A percentile compares a stretch with the other conserved stretches of the same genome.
Conservation (phyloP, 2,888 invertebrate genomes). For the Myopa testacea region DNA sequence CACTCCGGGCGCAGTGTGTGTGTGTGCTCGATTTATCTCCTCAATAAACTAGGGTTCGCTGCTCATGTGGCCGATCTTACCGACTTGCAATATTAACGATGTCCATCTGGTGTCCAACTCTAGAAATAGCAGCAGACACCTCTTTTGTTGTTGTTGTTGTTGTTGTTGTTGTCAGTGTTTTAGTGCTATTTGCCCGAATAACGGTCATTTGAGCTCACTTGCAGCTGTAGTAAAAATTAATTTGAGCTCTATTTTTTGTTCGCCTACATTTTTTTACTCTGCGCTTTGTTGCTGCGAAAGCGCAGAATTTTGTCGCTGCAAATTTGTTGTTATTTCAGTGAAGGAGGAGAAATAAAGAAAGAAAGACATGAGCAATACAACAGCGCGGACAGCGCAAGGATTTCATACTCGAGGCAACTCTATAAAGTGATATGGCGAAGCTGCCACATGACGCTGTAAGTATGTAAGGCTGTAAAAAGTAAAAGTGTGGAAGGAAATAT, state of each 20-base stretch:
- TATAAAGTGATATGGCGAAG: too few relatives aligned
- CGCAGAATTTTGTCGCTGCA: background rate
- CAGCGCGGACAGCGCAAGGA: too few relatives aligned
- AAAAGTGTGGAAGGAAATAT: too few relatives aligned
- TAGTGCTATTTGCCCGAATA: background rate
- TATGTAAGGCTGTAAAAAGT: too few relatives aligned
- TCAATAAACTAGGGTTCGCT: background rate
- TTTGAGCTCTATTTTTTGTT: too few relatives aligned
- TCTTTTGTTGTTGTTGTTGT: constrained; percentile 1
- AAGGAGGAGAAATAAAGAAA: background rate
- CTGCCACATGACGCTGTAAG: too few relatives aligned
- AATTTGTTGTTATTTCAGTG: background rate
- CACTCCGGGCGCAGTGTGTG: too few relatives aligned
- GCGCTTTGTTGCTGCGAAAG: background rate
- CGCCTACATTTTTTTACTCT: too few relatives aligned
- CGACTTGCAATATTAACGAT: background rate
- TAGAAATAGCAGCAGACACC: background rate
- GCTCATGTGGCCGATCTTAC: background rate
- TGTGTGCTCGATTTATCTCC: constrained; percentile 10
- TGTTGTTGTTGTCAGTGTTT: background rate
- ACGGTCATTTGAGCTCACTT: background rate
- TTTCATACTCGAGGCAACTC: too few relatives aligned
- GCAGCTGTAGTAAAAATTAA: too few relatives aligned
- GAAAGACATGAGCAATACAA: too few relatives aligned
- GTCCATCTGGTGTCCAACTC: constrained; percentile 5